Conservation (phyloP, 2,888 invertebrate genomes). For the Papilio elwesi region DNA sequence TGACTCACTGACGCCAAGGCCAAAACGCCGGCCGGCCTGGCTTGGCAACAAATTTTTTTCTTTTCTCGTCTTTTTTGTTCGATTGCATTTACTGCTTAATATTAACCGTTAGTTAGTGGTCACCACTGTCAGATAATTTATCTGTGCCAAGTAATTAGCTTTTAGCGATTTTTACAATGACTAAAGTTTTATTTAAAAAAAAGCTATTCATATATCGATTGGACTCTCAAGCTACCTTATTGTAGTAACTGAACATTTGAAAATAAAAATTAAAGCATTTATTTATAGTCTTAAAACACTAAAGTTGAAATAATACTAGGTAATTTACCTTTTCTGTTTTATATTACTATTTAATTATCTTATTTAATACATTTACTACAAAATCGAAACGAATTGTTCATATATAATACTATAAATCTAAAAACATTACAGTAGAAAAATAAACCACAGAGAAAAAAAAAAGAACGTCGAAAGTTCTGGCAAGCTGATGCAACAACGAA, state of each 20-base stretch:
- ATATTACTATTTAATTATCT: too few relatives aligned
- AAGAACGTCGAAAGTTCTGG: conserved; percentile 47
- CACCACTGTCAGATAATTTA: conserved; percentile 7
- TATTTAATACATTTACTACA: too few relatives aligned
- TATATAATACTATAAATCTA: neutral
- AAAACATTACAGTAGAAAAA: neutral
- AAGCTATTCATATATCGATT: neutral
- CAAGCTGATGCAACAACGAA: conserved; percentile 55
- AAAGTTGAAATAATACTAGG: too few relatives aligned
- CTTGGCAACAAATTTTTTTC: conserved; percentile 62
- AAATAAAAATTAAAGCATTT: too few relatives aligned
- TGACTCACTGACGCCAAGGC: conserved; percentile 74
- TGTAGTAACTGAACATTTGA: too few relatives aligned
- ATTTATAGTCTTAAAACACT: too few relatives aligned
- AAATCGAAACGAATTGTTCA: neutral
- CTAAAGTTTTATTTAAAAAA: neutral
- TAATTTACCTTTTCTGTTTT: too few relatives aligned
- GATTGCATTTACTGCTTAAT: conserved; percentile 36
- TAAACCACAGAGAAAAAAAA: conserved; percentile 28
- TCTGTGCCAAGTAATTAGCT: conserved; percentile 7
- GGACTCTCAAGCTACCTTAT: too few relatives aligned
- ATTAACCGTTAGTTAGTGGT: conserved; percentile 37
- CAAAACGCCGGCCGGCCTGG: conserved; percentile 73
- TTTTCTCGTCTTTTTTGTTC: conserved; percentile 37
- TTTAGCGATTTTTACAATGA: neutral